Percentiles rank a stretch among this genome's conserved stretches.
These are phyloP conservation scores for Amblyjoppa fuscipennis DNA, from an alignment of 2,888 invertebrate genomes.

Conservation along the genomic window DNA sequence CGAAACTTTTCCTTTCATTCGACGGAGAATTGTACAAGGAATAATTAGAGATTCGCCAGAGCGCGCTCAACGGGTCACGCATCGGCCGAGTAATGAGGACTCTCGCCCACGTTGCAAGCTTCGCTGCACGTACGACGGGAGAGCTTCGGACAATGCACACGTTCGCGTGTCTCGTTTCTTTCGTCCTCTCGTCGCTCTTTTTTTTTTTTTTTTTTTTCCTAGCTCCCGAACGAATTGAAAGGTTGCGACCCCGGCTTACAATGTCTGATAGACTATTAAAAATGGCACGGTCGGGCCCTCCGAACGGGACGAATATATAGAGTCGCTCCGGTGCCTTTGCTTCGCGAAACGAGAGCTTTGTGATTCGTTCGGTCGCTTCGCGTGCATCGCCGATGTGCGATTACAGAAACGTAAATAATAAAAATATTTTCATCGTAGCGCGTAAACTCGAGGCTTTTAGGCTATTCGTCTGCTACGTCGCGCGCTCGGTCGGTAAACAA, in stretches of 20 bases:
- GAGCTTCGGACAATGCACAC: constrained; percentile 58
- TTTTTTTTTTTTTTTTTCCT: constrained; percentile 48
- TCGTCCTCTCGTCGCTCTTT: constrained; percentile 11
- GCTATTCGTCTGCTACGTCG: background rate
- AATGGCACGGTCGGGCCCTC: constrained; percentile 49
- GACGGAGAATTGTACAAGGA: too few species aligned
- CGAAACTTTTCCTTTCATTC: too few species aligned
- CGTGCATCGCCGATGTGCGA: background rate
- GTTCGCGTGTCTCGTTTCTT: constrained; percentile 46
- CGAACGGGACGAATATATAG: constrained; percentile 55
- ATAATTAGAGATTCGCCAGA: background rate
- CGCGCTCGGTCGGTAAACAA: background rate
- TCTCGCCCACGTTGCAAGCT: background rate
- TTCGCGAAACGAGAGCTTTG: constrained; percentile 23
- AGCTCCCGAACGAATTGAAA: constrained; percentile 67
- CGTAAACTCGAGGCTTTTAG: background rate
- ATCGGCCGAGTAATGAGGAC: constrained; percentile 11
- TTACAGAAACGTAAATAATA: background rate
- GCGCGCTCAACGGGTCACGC: constrained; percentile 31
- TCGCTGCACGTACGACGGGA: constrained; percentile 49
- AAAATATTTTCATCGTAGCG: background rate
- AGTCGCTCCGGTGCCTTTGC: constrained; percentile 6
- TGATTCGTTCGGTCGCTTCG: constrained; percentile 3
- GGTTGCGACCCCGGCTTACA: constrained; percentile 69
- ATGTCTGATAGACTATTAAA: constrained; percentile 70